phyloP scores from a whole-genome alignment of 2,797 vertebrate genomes.

The Crocidura indochinensis region DNA sequence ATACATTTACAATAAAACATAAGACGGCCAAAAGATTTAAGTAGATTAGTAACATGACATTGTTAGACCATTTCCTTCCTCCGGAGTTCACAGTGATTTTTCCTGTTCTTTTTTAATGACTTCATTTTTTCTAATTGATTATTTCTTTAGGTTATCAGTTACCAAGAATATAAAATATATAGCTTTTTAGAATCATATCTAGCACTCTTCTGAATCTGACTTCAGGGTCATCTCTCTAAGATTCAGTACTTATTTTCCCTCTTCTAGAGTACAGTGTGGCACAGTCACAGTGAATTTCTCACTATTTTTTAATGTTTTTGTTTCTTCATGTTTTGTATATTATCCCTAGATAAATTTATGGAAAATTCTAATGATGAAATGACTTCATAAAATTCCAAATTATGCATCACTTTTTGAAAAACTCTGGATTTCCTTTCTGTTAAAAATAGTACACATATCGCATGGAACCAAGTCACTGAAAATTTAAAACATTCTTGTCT shows the following conservation, averaged over 20 bases:
- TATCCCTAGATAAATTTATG: neutral
- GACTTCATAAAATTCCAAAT: conserved; percentile 20
- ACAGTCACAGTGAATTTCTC: neutral
- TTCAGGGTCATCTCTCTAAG: neutral
- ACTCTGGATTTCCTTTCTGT: neutral
- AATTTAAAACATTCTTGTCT: neutral
- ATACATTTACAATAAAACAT: conserved; percentile 19
- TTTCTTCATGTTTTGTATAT: neutral
- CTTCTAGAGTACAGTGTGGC: neutral
- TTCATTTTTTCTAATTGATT: neutral
- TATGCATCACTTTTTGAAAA: conserved; percentile 15
- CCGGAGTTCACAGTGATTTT: neutral
- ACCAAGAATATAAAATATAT: neutral
- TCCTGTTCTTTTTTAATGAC: neutral
- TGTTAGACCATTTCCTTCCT: neutral
- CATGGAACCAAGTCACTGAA: neutral
- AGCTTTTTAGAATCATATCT: neutral
- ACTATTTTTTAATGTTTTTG: neutral
- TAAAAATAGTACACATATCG: neutral
- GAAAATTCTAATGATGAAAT: conserved; percentile 34
- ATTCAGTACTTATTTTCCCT: neutral
- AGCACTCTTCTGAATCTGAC: neutral
- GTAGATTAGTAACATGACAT: neutral
- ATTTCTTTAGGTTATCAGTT: neutral
- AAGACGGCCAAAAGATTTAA: neutral